Evolutionary conservation across 2,797 vertebrate species (phyloP).

Genomic region (Alfaro cultratus): DNA sequence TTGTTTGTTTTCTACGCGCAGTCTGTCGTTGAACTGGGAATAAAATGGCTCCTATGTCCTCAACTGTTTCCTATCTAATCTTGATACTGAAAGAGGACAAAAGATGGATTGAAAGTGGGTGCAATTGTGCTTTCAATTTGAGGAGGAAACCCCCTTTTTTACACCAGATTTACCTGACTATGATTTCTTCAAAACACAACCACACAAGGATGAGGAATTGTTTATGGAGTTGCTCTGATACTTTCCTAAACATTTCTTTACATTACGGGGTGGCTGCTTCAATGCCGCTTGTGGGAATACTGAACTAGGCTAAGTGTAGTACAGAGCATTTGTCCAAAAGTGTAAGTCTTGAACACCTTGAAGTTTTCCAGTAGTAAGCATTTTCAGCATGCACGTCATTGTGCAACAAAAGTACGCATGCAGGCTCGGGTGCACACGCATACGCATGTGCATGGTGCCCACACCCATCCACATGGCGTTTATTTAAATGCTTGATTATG

Average conservation of each 20-base stretch:
- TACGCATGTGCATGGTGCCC: constrained; percentile 30
- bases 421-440: constrained; percentile 32
- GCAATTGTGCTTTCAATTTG: constrained; percentile 68
- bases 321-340: constrained; percentile 50
- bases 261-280: constrained; percentile 55
- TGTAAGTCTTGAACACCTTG: constrained; percentile 58
- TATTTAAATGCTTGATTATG: constrained; percentile 84
- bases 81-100: constrained; percentile 24
- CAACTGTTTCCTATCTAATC: constrained; percentile 35
- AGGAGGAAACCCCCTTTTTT: constrained; percentile 51
- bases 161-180: constrained; percentile 47
- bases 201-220: constrained; percentile 38
- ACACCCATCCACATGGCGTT: constrained; percentile 62
- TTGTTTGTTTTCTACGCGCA: constrained; percentile 62
- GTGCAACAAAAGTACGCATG: constrained; percentile 33
- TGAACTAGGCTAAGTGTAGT: constrained; percentile 59
- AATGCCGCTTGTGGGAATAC: constrained; percentile 61
- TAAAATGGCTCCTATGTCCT: constrained; percentile 49
- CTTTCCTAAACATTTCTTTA: constrained; percentile 58
- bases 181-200: constrained; percentile 48
- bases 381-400: constrained; percentile 47
- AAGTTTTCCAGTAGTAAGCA: constrained; percentile 67
- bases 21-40: constrained; percentile 67
- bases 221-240: constrained; percentile 66
- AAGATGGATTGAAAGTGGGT: constrained; percentile 49